Evolutionary conservation across 2,113 vertebrate species (phyloP).

Genomic region (Psilopsiagon aurifrons): DNA sequence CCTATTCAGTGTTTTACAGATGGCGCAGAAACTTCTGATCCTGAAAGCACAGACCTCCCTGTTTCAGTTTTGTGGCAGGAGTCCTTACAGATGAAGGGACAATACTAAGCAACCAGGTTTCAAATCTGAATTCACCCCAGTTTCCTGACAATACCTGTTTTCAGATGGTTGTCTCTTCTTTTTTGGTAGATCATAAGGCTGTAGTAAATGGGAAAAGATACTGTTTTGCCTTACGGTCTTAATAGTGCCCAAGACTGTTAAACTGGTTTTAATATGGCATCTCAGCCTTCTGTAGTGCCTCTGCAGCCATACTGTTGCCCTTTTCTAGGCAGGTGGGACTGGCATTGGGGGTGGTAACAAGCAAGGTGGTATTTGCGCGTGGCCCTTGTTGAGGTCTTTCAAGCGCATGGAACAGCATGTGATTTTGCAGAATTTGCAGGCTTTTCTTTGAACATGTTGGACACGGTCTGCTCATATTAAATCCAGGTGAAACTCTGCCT

Average conservation of each 20-base stretch:
- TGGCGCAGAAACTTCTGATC: not conserved
- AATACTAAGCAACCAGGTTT: not conserved
- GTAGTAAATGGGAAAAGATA: not conserved
- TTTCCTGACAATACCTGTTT: not conserved
- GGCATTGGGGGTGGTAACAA: not conserved
- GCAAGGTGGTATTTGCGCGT: not conserved
- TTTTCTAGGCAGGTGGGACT: not conserved
- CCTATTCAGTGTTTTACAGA: not conserved
- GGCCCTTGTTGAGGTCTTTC: not conserved
- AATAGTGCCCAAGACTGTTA: not conserved
- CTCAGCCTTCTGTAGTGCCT: not conserved
- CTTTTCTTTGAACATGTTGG: not conserved
- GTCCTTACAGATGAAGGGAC: not conserved
- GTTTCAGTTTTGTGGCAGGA: not conserved
- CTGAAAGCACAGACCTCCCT: not conserved
- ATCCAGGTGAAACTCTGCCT: not conserved
- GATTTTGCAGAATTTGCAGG: not conserved
- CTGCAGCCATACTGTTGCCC: not conserved
- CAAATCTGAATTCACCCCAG: not conserved
- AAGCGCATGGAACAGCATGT: rapidly evolving
- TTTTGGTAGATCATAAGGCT: not conserved
- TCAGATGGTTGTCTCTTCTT: not conserved
- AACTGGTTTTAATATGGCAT: not conserved
- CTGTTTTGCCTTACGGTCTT: not conserved
- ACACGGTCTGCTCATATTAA: not conserved